Conservation (phyloP, 2,113 vertebrate species). For the Callionymus lyra region DNA sequence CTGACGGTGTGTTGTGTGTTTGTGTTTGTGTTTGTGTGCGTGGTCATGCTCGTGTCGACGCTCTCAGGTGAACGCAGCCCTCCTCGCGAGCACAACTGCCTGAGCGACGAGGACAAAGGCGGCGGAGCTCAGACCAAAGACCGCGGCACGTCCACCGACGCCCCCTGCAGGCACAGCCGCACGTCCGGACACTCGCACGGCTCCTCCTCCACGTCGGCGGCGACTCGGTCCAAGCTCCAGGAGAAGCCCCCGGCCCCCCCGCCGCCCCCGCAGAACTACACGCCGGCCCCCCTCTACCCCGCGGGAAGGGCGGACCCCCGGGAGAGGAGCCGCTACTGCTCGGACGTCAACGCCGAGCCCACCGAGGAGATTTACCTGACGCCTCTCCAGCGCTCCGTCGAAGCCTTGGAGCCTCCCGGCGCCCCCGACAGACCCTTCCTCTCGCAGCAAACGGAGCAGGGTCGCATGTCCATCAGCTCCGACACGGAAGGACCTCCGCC, state of each 20-base stretch:
- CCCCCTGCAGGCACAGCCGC: slow-evolving; percentile 73
- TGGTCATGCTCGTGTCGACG: slow-evolving; percentile 11
- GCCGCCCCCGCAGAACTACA: slow-evolving; percentile 49
- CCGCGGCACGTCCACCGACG: slow-evolving; percentile 87
- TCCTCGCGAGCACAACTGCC: slow-evolving; percentile 84
- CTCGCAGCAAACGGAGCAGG: slow-evolving; percentile 76
- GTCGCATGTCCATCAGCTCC: slow-evolving; percentile 87
- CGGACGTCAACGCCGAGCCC: slow-evolving; percentile 80
- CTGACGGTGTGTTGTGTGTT: slow-evolving; percentile 1
- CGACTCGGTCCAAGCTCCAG: slow-evolving; percentile 42
- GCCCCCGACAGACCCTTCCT: slow-evolving; percentile 69
- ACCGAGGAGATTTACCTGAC: slow-evolving; percentile 97
- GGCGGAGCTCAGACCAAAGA: slow-evolving; percentile 81
- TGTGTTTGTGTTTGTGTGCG: slow-evolving; percentile 4
- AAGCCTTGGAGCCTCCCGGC: slow-evolving; percentile 58
- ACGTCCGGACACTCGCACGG: slow-evolving; percentile 67
- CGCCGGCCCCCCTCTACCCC: slow-evolving; percentile 55
- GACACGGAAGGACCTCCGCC: slow-evolving; percentile 79
- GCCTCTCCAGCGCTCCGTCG: slow-evolving; percentile 79
- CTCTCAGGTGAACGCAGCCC: slow-evolving; percentile 80
- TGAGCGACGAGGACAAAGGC: slow-evolving; percentile 86
- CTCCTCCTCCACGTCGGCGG: slow-evolving; percentile 18
- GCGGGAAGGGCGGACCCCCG: slow-evolving; percentile 68
- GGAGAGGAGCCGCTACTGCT: slow-evolving; percentile 85
- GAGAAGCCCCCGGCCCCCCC: slow-evolving; percentile 62